These are phyloP conservation scores for Echeneis naucrates DNA, from an alignment of 2,797 vertebrate genomes.

Conservation along the genomic window DNA sequence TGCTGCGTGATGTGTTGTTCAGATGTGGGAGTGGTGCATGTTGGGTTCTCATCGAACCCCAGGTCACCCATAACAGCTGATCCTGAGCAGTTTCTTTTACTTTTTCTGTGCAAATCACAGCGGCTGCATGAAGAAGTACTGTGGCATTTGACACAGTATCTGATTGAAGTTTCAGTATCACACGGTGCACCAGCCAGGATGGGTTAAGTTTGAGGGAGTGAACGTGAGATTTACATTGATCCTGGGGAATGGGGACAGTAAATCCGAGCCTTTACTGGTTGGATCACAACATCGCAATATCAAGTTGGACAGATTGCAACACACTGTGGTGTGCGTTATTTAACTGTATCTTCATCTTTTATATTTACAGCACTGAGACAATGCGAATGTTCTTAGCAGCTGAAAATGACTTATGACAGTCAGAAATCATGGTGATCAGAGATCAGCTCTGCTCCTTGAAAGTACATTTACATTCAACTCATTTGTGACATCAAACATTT, in stretches of 20 bases:
- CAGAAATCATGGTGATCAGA: no score
- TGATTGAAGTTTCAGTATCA: neutral
- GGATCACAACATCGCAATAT: neutral
- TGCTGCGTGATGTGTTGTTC: neutral
- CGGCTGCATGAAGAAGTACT: no score
- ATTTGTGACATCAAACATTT: neutral
- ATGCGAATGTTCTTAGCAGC: no score
- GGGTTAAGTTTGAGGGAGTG: neutral
- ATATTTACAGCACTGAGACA: no score
- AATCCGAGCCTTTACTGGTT: neutral
- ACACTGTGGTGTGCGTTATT: neutral
- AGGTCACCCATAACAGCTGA: neutral
- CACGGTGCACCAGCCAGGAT: neutral
- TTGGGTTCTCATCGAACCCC: neutral
- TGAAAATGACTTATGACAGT: no score
- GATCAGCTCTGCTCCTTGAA: neutral
- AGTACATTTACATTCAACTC: neutral
- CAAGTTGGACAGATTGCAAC: neutral
- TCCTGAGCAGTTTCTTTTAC: neutral
- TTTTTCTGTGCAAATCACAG: no score
- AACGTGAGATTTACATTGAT: neutral
- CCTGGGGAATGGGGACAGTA: neutral
- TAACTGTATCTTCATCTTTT: neutral
- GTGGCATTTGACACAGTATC: no score
- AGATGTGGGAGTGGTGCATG: neutral